phyloP scores from a whole-genome alignment of 2,888 invertebrate genomes.

The Mystacides longicornis region DNA sequence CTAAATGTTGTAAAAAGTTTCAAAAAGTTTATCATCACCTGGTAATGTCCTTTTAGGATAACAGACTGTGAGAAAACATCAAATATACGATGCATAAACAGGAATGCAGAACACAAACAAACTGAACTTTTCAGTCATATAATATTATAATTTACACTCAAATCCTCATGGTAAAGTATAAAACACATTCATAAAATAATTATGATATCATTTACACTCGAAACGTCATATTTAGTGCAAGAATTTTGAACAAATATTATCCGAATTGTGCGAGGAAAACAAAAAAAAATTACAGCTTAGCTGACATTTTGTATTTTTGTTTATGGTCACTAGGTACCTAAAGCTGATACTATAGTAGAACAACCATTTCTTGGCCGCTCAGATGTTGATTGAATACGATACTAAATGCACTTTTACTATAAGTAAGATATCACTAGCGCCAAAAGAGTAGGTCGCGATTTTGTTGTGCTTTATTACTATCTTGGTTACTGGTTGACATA shows the following conservation, averaged over 20 bases:
- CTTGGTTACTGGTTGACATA: conserved; percentile 2
- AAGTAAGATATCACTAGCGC: background rate
- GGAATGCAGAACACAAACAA: background rate
- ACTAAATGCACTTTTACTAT: background rate
- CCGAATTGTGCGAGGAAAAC: conserved; percentile 23
- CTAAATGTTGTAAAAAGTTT: background rate
- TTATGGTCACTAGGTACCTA: conserved; percentile 37
- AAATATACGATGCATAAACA: conserved; percentile 1
- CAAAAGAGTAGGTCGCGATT: background rate
- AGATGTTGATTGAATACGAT: background rate
- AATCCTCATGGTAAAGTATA: conserved; percentile 6
- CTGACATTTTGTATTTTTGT: conserved; percentile 47
- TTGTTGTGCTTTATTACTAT: background rate
- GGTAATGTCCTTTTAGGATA: background rate
- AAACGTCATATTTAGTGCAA: background rate
- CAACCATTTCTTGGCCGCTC: background rate
- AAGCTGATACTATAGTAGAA: background rate
- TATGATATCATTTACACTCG: conserved; percentile 8
- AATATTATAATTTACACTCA: background rate
- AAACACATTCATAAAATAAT: conserved; percentile 1
- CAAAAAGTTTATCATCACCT: background rate
- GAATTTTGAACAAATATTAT: conserved; percentile 1
- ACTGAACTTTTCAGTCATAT: background rate
- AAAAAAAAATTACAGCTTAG: conserved; percentile 50
- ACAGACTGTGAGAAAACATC: background rate